Evolutionary conservation across 2,888 invertebrate species (phyloP), one percentile per base, ranked within the genome.

Genomic region (Linnaemya tessellans): DNA sequence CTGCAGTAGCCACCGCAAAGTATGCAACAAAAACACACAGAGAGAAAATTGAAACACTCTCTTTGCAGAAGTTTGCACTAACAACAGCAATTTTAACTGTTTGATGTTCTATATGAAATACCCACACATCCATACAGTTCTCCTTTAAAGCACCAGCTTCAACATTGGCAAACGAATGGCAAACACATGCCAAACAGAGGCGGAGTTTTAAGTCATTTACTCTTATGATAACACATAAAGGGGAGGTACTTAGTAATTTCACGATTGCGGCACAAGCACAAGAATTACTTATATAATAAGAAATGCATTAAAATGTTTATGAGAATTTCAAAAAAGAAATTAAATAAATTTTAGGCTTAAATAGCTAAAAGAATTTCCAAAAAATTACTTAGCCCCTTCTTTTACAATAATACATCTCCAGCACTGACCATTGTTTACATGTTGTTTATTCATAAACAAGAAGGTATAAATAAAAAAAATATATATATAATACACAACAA

Each of bases 341-440:
- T 41, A 65, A 46, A 58, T 64, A 9, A 10, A 38, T 38, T 30
- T 30, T 18, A 10, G 13, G 1, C 30, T 46, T 30, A 10, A 46
- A 30, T 0, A 46, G 0, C 30, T 18, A 0, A 22, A 58, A 46
- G 0, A 18, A 10, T 25, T 38, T 0, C 18, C 1, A 5, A 3
- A n/a, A 60, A 22, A 35, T 77, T 35, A 3, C 68, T 68, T 41
- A 62, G 62, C 78, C 87, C 86, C 67, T 84, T 78, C 46, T 18
- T 64, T 65, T 20, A 10, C n/a, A 9, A 22, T 65, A 65, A 68
- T 86, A 88, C 87, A 22, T 8, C 70, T 38, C 64, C 92, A 89
- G 89, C 92, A 87, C 92, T 92, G 92, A 68, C 56, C 77, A 87
- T 90, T 92, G 92, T 92, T 92, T 92, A 92, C 91, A 80, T 88